These are phyloP conservation scores for Spisula solida DNA, from an alignment of 2,888 invertebrate species.

Conservation along the genomic window DNA sequence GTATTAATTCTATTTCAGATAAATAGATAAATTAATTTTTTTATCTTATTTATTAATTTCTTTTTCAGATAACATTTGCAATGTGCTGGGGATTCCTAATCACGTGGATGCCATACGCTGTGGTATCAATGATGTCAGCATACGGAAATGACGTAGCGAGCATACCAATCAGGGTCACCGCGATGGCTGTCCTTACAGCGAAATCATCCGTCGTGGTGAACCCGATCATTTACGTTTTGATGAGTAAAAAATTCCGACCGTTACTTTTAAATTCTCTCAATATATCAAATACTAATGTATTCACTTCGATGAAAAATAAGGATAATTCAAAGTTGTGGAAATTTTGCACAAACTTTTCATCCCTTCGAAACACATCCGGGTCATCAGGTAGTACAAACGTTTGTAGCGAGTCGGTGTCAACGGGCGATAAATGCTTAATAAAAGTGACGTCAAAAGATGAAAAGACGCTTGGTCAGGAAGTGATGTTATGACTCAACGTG, in stretches of 20 bases:
- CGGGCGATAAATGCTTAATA: background rate
- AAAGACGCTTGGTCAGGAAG: background rate
- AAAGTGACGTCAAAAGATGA: background rate
- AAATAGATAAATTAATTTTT: no score
- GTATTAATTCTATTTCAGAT: no score
- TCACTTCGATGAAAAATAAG: background rate
- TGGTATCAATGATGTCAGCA: constrained; percentile 76
- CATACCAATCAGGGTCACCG: constrained; percentile 62
- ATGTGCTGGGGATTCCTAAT: constrained; percentile 78
- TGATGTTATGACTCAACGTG: background rate
- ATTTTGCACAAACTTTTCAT: background rate
- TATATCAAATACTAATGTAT: background rate
- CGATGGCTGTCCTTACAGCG: constrained; percentile 67
- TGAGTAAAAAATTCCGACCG: constrained; percentile 73
- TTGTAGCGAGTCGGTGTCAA: background rate
- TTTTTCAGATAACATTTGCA: constrained; percentile 76
- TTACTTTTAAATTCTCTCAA: constrained; percentile 39
- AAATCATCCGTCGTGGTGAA: constrained; percentile 72
- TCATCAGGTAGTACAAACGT: background rate
- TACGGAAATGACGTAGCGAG: constrained; percentile 60
- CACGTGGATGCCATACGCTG: constrained; percentile 79
- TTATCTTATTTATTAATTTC: background rate
- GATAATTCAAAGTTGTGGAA: background rate
- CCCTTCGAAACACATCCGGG: background rate
- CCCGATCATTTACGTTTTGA: constrained; percentile 71